Conservation (phyloP, 2,797 vertebrate species). For the Esox lucius region DNA sequence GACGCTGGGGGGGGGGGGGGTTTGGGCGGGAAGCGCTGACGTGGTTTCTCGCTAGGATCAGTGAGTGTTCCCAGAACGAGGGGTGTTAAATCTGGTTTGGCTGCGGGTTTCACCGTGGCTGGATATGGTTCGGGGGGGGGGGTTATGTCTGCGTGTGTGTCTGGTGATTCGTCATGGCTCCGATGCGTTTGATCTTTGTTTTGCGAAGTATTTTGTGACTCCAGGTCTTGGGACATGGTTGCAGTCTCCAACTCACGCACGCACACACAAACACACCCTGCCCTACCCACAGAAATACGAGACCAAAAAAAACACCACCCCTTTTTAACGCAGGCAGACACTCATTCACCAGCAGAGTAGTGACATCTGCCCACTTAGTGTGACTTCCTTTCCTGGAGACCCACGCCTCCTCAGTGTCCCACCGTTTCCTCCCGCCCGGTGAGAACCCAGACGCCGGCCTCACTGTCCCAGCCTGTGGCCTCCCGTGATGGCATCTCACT, state of each 20-base stretch:
- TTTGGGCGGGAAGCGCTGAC: constrained; percentile 36
- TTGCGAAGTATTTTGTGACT: constrained; percentile 26
- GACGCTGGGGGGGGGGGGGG: constrained; percentile 37
- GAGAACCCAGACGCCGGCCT: not conserved
- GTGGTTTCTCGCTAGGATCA: constrained; percentile 42
- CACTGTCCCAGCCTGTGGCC: not conserved
- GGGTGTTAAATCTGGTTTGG: constrained; percentile 41
- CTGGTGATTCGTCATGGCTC: constrained; percentile 45
- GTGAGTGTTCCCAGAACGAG: constrained; percentile 55
- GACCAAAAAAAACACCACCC: not conserved
- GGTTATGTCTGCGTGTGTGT: constrained; percentile 11
- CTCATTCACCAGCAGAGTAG: not conserved
- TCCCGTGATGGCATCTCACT: not conserved
- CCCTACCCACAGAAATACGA: not conserved
- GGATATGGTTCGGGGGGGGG: not conserved
- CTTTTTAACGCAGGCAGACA: not conserved
- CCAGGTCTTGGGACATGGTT: not conserved
- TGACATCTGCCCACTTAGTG: constrained; percentile 38
- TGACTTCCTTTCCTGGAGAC: constrained; percentile 47
- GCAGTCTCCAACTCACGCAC: not conserved
- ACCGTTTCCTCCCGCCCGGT: constrained; percentile 23
- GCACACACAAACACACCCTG: not conserved
- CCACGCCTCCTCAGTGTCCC: constrained; percentile 50
- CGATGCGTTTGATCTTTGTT: constrained; percentile 39
- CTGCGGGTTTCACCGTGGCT: not conserved